Evolutionary conservation across 2,888 invertebrate genomes (phyloP).

Genomic region (Drosophila anceps): DNA sequence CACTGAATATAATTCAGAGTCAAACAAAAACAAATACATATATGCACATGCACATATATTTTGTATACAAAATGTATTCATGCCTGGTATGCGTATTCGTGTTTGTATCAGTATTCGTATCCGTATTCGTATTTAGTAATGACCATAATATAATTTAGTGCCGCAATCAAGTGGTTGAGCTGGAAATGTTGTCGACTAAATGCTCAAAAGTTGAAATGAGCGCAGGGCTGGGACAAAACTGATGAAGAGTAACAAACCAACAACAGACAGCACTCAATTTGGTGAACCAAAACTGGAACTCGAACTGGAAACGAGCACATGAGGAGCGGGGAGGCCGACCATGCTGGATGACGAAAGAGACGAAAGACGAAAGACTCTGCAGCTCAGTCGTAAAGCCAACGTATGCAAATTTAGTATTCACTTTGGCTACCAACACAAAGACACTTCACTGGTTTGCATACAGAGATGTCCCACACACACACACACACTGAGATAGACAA

Average conservation of each 20-base stretch:
- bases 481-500: constrained; percentile 22
- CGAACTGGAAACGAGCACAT: constrained; percentile 15
- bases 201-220: constrained; percentile 63
- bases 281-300: constrained; percentile 62
- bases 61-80: constrained; percentile 28
- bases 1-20: constrained; percentile 10
- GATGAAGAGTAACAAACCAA: constrained; percentile 50
- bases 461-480: constrained; percentile 42
- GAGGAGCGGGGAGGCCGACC: background rate
- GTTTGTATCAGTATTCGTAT: background rate
- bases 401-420: constrained; percentile 78
- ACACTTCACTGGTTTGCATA: constrained; percentile 35
- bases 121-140: constrained; percentile 49
- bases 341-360: background rate
- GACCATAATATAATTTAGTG: constrained; percentile 72
- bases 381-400: constrained; percentile 72
- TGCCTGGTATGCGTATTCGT: constrained; percentile 10
- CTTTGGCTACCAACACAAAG: constrained; percentile 68
- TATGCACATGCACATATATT: constrained; percentile 12
- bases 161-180: constrained; percentile 76
- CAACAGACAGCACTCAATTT: constrained; percentile 63
- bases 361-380: constrained; percentile 24
- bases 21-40: constrained; percentile 8
- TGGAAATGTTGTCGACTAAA: constrained; percentile 56
- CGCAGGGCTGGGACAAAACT: constrained; percentile 39